phyloP scores from a whole-genome alignment of 2,113 vertebrate species.

The Indri indri region DNA sequence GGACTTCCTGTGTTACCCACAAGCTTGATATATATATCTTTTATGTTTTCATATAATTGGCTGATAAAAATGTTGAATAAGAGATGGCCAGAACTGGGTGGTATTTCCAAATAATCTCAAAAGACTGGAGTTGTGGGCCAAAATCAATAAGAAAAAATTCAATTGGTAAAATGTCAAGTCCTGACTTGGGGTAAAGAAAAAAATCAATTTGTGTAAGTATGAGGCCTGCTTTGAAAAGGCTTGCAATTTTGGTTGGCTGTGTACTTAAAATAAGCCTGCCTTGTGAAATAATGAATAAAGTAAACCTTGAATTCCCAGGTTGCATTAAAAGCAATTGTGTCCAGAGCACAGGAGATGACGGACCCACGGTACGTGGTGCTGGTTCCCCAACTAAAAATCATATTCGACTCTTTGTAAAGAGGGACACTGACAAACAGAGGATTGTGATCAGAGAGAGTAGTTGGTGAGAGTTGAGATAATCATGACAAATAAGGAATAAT shows the following conservation, averaged over 20 bases:
- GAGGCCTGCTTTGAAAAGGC: neutral
- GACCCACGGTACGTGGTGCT: neutral
- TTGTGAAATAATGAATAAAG: neutral
- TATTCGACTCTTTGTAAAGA: neutral
- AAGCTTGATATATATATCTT: conserved; percentile 41
- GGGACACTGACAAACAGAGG: neutral
- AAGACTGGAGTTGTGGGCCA: conserved; percentile 42
- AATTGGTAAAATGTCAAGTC: conserved; percentile 60
- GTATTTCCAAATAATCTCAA: conserved; percentile 64
- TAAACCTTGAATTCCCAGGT: neutral
- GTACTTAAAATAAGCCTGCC: neutral
- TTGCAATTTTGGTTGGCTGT: neutral
- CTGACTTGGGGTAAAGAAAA: conserved; percentile 6
- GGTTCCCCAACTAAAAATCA: neutral
- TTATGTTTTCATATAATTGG: conserved; percentile 49
- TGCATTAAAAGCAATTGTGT: neutral
- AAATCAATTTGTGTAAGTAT: neutral
- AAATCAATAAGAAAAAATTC: conserved; percentile 62
- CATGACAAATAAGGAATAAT: neutral
- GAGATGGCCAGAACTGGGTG: conserved; percentile 17
- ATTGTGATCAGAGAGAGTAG: neutral
- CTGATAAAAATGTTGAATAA: conserved; percentile 51
- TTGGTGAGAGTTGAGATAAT: neutral
- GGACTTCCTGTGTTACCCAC: conserved; percentile 63
- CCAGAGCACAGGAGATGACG: neutral